Conservation (phyloP, 2,797 vertebrate genomes). For the Leptodactylus fallax region DNA sequence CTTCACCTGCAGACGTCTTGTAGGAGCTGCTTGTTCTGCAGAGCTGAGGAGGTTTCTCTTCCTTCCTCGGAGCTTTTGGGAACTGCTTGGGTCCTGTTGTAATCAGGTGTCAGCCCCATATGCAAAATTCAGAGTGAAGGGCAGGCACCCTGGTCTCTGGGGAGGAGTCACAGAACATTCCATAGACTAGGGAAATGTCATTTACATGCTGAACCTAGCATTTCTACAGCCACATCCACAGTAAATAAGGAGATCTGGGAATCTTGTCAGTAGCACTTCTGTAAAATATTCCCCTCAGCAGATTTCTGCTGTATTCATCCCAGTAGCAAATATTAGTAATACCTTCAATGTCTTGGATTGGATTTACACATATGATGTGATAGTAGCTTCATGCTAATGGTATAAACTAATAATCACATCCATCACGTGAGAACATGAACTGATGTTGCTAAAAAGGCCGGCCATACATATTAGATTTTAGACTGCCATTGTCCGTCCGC, state of each 20-base stretch:
- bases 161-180: constrained; percentile 46
- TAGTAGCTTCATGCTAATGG: too few species aligned
- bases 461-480: too few species aligned
- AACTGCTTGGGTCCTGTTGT: constrained; percentile 41
- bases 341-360: too few species aligned
- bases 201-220: constrained; percentile 15
- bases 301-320: too few species aligned
- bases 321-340: too few species aligned
- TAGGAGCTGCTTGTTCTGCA: not conserved
- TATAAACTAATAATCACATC: too few species aligned
- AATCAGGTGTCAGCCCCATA: constrained; percentile 47
- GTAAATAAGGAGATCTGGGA: not conserved
- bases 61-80: not conserved
- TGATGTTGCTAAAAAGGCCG: too few species aligned
- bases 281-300: not conserved
- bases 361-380: too few species aligned
- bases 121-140: constrained; percentile 19
- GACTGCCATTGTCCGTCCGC: too few species aligned
- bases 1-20: constrained; percentile 57
- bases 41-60: not conserved
- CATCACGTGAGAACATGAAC: too few species aligned
- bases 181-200: constrained; percentile 21
- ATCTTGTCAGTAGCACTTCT: too few species aligned
- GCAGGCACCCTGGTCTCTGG: constrained; percentile 37
- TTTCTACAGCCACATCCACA: not conserved